Evolutionary conservation across 2,797 vertebrate genomes (phyloP).

Genomic region (Ctenochaetus hawaiiensis): DNA sequence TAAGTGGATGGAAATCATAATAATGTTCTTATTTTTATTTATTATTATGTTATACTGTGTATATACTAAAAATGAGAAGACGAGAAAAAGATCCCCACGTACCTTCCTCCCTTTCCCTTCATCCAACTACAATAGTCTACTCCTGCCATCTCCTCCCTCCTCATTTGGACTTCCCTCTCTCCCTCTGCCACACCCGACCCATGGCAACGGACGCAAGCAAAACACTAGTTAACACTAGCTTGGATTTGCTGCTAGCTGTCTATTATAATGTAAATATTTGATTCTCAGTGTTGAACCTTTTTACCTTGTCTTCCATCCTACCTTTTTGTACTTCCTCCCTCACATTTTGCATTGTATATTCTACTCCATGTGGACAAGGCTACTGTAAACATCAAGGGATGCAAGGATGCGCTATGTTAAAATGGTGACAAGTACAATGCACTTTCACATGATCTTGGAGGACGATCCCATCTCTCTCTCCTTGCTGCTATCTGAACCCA

Average conservation of each 20-base stretch:
- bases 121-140: slow-evolving; percentile 37
- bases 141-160: slow-evolving; percentile 1
- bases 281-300: slow-evolving; percentile 55
- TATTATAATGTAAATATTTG: slow-evolving; percentile 72
- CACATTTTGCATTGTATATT: slow-evolving; percentile 64
- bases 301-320: slow-evolving; percentile 45
- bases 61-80: slow-evolving; percentile 75
- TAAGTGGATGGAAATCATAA: slow-evolving; percentile 60
- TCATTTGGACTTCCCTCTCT: not conserved
- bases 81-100: slow-evolving; percentile 59
- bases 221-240: slow-evolving; percentile 61
- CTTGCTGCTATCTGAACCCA: slow-evolving; percentile 57
- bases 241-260: slow-evolving; percentile 77
- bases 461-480: slow-evolving; percentile 58
- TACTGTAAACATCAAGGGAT: slow-evolving; percentile 60
- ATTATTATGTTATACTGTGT: slow-evolving; percentile 74
- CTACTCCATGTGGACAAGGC: slow-evolving; percentile 38
- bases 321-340: slow-evolving; percentile 65
- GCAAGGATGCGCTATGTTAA: slow-evolving; percentile 43
- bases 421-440: slow-evolving; percentile 48
- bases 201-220: slow-evolving; percentile 70
- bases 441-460: slow-evolving; percentile 43
- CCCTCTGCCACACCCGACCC: not conserved
- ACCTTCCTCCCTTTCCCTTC: slow-evolving; percentile 34
- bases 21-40: slow-evolving; percentile 67